Evolutionary conservation across 2,888 invertebrate species (phyloP).

Genomic region (Germaria angustata): DNA sequence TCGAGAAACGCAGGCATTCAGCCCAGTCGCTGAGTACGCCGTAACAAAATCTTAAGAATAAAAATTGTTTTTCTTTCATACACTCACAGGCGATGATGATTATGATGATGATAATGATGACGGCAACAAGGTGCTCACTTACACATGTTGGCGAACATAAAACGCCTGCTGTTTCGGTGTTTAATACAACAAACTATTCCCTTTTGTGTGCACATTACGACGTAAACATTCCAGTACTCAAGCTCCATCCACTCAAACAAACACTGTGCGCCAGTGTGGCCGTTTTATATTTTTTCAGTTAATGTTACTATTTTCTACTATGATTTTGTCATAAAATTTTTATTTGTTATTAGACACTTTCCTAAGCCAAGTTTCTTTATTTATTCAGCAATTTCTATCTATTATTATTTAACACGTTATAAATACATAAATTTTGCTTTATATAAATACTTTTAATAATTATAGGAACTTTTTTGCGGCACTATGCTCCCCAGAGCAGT

Average conservation of each 20-base stretch:
- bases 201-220: slow-evolving; percentile 2
- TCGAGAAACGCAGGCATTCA: not conserved
- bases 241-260: slow-evolving; percentile 22
- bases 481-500: too few species aligned
- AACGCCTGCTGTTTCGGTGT: slow-evolving; percentile 47
- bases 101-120: not conserved
- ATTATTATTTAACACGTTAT: too few species aligned
- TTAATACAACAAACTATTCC: slow-evolving; percentile 22
- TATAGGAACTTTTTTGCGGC: too few species aligned
- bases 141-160: slow-evolving; percentile 56
- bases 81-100: slow-evolving; percentile 3
- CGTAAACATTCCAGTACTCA: slow-evolving; percentile 19
- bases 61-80: slow-evolving; percentile 11
- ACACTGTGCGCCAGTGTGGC: too few species aligned
- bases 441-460: too few species aligned
- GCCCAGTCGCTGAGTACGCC: not conserved
- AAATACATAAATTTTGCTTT: too few species aligned
- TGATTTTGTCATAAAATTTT: too few species aligned
- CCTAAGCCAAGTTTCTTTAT: too few species aligned
- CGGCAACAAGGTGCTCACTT: slow-evolving; percentile 54
- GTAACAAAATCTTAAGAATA: slow-evolving; percentile 46
- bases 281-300: too few species aligned
- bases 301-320: too few species aligned
- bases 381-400: too few species aligned
- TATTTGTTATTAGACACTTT: too few species aligned